Conservation (phyloP, 2,797 vertebrate species). For the Danionella dracula region DNA sequence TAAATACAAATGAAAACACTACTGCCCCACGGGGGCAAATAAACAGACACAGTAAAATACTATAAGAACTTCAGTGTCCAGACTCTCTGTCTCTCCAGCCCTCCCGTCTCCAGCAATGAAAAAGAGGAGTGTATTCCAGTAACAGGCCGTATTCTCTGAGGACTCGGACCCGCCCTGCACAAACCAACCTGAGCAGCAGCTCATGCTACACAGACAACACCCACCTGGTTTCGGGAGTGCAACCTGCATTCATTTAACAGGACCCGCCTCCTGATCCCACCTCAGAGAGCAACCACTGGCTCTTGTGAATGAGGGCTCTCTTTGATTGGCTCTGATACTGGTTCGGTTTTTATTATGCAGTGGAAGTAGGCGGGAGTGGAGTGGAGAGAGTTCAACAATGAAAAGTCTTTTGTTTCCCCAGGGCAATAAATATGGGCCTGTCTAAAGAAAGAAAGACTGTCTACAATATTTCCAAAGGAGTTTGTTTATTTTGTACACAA, state of each 20-base stretch:
- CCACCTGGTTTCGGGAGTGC: constrained; percentile 64
- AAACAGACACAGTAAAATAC: not conserved
- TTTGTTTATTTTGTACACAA: too few relatives aligned
- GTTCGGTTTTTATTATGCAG: constrained; percentile 36
- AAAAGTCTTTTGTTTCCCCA: constrained; percentile 39
- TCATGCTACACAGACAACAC: constrained; percentile 43
- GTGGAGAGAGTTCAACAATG: not conserved
- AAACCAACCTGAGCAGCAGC: constrained; percentile 54
- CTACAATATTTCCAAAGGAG: too few relatives aligned
- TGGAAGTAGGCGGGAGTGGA: constrained; percentile 42
- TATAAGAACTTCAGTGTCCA: not conserved
- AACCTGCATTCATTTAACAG: constrained; percentile 58
- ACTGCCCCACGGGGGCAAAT: constrained; percentile 21
- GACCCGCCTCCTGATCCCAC: constrained; percentile 55
- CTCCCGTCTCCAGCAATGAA: not conserved
- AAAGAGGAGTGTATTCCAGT: constrained; percentile 16
- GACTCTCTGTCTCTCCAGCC: too few relatives aligned
- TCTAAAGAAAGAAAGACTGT: not conserved
- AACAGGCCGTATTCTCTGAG: constrained; percentile 28
- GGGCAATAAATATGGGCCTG: not conserved
- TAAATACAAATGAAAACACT: not conserved
- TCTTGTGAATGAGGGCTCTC: not conserved
- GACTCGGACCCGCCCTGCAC: constrained; percentile 56
- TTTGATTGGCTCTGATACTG: constrained; percentile 41
- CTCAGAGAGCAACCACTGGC: constrained; percentile 55